phyloP scores from a whole-genome alignment of 2,888 invertebrate genomes.

The Catocala sponsa region DNA sequence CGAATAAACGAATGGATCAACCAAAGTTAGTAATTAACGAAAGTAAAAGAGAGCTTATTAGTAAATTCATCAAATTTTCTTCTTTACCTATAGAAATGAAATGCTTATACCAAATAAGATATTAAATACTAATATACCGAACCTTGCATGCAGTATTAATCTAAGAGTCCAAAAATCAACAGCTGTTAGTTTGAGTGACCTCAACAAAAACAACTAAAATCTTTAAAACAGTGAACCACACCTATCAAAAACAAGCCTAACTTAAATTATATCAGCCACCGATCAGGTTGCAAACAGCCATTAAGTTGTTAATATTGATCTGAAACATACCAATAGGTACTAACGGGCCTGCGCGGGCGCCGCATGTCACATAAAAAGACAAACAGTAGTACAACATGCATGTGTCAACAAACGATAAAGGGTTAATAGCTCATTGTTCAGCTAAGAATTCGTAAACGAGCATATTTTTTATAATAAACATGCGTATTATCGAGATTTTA shows the following conservation, averaged over 20 bases:
- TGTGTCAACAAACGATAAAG: neutral
- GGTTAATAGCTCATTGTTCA: conserved; percentile 4
- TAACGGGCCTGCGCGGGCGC: conserved; percentile 22
- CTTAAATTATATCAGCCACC: conserved; percentile 8
- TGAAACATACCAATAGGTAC: conserved; percentile 24
- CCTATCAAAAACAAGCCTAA: neutral
- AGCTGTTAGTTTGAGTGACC: neutral
- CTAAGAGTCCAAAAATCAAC: neutral
- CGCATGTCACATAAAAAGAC: conserved; percentile 4
- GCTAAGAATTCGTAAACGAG: neutral
- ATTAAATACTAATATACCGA: no score
- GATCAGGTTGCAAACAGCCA: conserved; percentile 23
- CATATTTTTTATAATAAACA: neutral
- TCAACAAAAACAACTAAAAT: neutral
- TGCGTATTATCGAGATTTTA: no score
- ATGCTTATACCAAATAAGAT: no score
- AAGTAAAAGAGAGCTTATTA: no score
- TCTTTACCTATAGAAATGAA: no score
- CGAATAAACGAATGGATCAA: no score
- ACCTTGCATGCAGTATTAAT: no score
- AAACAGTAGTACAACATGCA: conserved; percentile 10
- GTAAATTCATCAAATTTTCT: no score
- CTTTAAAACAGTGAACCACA: neutral
- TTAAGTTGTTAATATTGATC: conserved; percentile 34
- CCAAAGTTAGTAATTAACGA: no score